phyloP scores from a whole-genome alignment of 2,888 invertebrate species.

The Chrysodeixis includens region DNA sequence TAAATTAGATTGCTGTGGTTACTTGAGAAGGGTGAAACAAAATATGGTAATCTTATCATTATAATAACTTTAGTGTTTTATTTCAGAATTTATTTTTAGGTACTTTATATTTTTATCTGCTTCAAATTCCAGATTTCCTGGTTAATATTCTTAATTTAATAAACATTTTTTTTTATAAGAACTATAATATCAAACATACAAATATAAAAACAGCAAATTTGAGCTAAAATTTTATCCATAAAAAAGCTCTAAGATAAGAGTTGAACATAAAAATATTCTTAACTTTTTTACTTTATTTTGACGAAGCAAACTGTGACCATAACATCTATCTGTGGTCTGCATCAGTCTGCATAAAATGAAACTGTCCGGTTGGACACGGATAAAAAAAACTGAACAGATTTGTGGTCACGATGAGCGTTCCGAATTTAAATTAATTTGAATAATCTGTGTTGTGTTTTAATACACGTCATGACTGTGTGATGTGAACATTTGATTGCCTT shows the following conservation, averaged over 20 bases:
- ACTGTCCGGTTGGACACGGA: slow-evolving; percentile 6
- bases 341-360: slow-evolving; percentile 38
- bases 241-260: slow-evolving; percentile 16
- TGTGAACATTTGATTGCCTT: not conserved
- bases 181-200: too few relatives aligned
- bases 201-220: not conserved
- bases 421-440: slow-evolving; percentile 21
- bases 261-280: slow-evolving; percentile 26
- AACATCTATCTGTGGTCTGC: slow-evolving; percentile 30
- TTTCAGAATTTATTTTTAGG: not conserved
- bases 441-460: slow-evolving; percentile 7
- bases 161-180: too few relatives aligned
- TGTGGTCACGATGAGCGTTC: slow-evolving; percentile 13
- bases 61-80: not conserved
- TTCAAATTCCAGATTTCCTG: too few relatives aligned
- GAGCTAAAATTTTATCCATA: not conserved
- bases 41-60: not conserved
- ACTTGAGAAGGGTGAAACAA: not conserved
- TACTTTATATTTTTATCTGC: not conserved
- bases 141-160: too few relatives aligned
- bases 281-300: slow-evolving; percentile 33
- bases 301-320: slow-evolving; percentile 21
- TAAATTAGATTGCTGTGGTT: slow-evolving; percentile 3
- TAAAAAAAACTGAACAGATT: slow-evolving; percentile 21
- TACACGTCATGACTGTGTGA: not conserved